These are phyloP conservation scores for Luffia ferchaultella DNA, from an alignment of 2,888 invertebrate genomes.

Conservation along the genomic window DNA sequence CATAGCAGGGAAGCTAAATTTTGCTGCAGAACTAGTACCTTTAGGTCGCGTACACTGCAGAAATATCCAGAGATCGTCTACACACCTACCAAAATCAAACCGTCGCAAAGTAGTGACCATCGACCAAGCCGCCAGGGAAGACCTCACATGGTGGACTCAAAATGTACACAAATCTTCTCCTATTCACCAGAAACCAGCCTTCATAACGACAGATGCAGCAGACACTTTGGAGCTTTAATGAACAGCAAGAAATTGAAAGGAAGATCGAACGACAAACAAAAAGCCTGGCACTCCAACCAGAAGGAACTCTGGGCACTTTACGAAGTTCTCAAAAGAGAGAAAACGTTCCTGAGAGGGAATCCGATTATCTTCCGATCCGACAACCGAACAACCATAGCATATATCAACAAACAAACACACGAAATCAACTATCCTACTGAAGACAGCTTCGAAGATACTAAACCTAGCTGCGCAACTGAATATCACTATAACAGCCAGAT, in stretches of 20 bases:
- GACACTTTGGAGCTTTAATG: conserved; percentile 7
- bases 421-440: conserved; percentile 2
- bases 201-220: background rate
- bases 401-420: conserved; percentile 11
- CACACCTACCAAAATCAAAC: background rate
- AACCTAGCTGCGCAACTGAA: conserved; percentile 1
- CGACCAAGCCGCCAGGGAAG: background rate
- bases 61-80: background rate
- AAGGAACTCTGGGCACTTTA: conserved; percentile 10
- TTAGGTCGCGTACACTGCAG: background rate
- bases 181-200: conserved; percentile 3
- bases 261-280: conserved; percentile 4
- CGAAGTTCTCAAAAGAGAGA: background rate
- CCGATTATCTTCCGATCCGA: conserved; percentile 10
- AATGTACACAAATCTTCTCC: background rate
- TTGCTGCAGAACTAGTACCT: background rate
- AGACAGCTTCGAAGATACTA: conserved; percentile 2
- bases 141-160: background rate
- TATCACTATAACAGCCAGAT: conserved; percentile 1
- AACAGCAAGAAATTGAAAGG: conserved; percentile 4
- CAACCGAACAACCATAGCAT: conserved; percentile 11
- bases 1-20: background rate
- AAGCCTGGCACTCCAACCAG: conserved; percentile 8
- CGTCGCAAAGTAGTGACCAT: background rate
- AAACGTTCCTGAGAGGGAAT: background rate